phyloP scores from a whole-genome alignment of 2,888 invertebrate genomes.

The Tachina lurida region DNA sequence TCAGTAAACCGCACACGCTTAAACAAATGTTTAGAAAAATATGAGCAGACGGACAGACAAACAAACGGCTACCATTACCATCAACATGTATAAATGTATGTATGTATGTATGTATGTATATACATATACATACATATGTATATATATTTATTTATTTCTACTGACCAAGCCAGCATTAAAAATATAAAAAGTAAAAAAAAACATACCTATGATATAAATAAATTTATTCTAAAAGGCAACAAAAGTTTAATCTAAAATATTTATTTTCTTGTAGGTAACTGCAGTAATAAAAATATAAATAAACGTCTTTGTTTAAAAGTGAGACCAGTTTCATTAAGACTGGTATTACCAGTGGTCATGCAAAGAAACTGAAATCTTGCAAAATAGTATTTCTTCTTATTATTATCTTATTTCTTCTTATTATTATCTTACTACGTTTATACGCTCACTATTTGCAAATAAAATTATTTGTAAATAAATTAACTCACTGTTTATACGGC shows the following conservation, averaged over 20 bases:
- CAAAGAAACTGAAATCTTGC: constrained; percentile 52
- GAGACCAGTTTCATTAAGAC: constrained; percentile 61
- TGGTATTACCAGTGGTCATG: constrained; percentile 16
- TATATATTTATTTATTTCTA: not conserved
- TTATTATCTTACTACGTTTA: too few relatives aligned
- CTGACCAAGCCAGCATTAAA: constrained; percentile 30
- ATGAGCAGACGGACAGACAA: not conserved
- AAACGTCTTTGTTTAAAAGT: constrained; percentile 60
- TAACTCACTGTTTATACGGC: too few relatives aligned
- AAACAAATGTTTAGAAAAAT: constrained; percentile 1
- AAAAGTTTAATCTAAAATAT: not conserved
- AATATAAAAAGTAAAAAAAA: not conserved
- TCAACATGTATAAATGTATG: not conserved
- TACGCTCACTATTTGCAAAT: too few relatives aligned
- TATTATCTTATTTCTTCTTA: constrained; percentile 11
- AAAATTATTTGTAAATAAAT: too few relatives aligned
- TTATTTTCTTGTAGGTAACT: constrained; percentile 37
- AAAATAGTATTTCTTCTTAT: constrained; percentile 31
- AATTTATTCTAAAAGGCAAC: constrained; percentile 20
- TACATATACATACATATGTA: not conserved
- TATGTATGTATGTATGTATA: too few relatives aligned
- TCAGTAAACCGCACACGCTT: constrained; percentile 22
- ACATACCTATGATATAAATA: not conserved
- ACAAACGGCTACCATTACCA: not conserved
- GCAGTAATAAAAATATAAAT: not conserved